Base-by-base conservation (phyloP, 2,113 vertebrate genomes). In the Climacteris rufus region DNA sequence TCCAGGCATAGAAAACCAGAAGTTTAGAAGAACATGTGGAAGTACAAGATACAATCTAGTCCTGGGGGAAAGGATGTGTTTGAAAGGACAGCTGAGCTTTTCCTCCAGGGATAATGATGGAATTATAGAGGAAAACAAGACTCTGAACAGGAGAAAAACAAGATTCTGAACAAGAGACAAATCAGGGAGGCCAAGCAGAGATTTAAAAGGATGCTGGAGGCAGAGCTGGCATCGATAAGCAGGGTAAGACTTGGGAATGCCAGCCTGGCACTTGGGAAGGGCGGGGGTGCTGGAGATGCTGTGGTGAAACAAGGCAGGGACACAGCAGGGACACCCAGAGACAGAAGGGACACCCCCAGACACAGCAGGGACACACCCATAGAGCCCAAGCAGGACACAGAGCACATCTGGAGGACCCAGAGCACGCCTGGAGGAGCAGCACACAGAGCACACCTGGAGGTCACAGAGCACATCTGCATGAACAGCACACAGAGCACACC, bases 361-460 rank as follows among this genome's bases (percentile, higher is more conserved):
- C 47, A 47, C 9, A 23, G 33, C 56, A 57, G 33, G 56, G 13
- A 57, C 54, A n/a, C 54, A 56, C 18, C 53, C 56, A 57, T 14
- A 42, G 40, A 42, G 40, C 40, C 40, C 40, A 14, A 14, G 40
- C 11, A 14, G 40, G 14, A 42, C 40, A 42, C 40, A 28, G 30
- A 28, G 28, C 30, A 20, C 53, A 19, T 16, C 52, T 30, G 52
- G 52, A 28, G 30, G 28, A 53, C 52, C 10, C 52, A 11, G 28
- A 21, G 2, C 47, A 0, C 3, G 2, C n/a, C n/a, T n/a, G n/a
- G n/a, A n/a, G n/a, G n/a, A n/a, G 45, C 22, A 10, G 24, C 5
- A 42, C 35, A 8, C 42, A 11, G n/a, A 31, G 42, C 30, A 28
- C 27, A 1, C 4, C 10, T 33, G 24, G n/a, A n/a, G n/a, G n/a